phyloP scores from a whole-genome alignment of 2,797 vertebrate species.

The Phrynocephalus vlangalii region DNA sequence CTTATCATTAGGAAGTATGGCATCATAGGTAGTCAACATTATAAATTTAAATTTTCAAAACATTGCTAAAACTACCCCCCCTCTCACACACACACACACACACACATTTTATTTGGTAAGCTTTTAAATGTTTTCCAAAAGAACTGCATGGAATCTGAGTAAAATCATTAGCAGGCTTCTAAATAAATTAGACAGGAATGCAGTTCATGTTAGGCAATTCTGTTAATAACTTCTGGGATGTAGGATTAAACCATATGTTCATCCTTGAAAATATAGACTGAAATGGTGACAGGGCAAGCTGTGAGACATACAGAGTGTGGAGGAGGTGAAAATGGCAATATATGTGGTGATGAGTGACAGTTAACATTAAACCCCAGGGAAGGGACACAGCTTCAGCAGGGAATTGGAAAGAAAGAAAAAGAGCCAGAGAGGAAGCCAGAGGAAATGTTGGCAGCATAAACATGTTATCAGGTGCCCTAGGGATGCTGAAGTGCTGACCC shows the following conservation, averaged over 20 bases:
- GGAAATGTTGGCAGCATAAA: constrained; percentile 2
- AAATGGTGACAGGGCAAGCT: not conserved
- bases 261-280: not conserved
- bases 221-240: not conserved
- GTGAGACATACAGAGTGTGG: not conserved
- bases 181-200: not conserved
- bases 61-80: too few species aligned
- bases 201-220: not conserved
- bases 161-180: not conserved
- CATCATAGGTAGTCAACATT: too few species aligned
- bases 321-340: not conserved
- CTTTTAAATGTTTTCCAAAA: not conserved
- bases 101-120: not conserved
- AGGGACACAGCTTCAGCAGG: not conserved
- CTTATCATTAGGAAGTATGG: too few species aligned
- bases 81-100: too few species aligned
- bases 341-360: not conserved
- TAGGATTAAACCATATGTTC: not conserved
- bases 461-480: not conserved
- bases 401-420: not conserved
- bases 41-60: too few species aligned
- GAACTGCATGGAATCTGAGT: not conserved
- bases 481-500: not conserved
- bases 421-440: not conserved
- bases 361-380: constrained; percentile 1